Percentiles rank a stretch among this genome's conserved stretches.
These are phyloP conservation scores for Eptesicus fuscus DNA, from an alignment of 2,113 vertebrate genomes.

Conservation along the genomic window DNA sequence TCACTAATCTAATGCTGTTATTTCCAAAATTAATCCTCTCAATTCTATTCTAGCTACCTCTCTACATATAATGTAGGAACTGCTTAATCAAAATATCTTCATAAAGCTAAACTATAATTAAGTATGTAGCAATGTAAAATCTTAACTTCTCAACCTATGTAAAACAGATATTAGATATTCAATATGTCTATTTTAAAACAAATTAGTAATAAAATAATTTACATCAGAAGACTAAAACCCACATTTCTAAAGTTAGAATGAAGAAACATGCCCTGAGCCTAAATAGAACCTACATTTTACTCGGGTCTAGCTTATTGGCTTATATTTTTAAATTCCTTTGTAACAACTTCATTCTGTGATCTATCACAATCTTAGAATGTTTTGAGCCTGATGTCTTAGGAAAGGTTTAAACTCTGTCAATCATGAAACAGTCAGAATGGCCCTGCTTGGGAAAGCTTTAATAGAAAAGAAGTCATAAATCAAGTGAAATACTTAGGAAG, in stretches of 20 bases:
- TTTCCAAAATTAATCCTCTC: neutral
- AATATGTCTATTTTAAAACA: neutral
- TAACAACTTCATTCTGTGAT: slow-evolving; percentile 53
- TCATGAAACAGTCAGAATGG: slow-evolving; percentile 54
- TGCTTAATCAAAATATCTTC: neutral
- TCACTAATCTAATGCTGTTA: neutral
- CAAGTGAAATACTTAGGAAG: slow-evolving; percentile 44
- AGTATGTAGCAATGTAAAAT: neutral
- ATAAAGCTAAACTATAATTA: neutral
- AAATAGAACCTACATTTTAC: slow-evolving; percentile 39
- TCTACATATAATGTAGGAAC: neutral
- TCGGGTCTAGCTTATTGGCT: slow-evolving; percentile 44
- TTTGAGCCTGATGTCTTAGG: slow-evolving; percentile 56
- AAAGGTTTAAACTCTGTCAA: slow-evolving; percentile 67
- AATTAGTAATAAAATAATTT: neutral
- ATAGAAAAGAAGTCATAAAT: slow-evolving; percentile 51
- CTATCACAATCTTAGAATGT: slow-evolving; percentile 45
- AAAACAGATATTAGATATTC: neutral
- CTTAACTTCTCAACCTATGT: neutral
- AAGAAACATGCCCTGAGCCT: neutral
- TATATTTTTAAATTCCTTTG: slow-evolving; percentile 65
- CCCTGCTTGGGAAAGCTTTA: slow-evolving; percentile 49
- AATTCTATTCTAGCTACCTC: neutral
- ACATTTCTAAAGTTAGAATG: slow-evolving; percentile 20
- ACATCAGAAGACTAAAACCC: neutral